Base-by-base conservation (phyloP, 92 coral and sea anemone species). In the Muricea muricata region DNA sequence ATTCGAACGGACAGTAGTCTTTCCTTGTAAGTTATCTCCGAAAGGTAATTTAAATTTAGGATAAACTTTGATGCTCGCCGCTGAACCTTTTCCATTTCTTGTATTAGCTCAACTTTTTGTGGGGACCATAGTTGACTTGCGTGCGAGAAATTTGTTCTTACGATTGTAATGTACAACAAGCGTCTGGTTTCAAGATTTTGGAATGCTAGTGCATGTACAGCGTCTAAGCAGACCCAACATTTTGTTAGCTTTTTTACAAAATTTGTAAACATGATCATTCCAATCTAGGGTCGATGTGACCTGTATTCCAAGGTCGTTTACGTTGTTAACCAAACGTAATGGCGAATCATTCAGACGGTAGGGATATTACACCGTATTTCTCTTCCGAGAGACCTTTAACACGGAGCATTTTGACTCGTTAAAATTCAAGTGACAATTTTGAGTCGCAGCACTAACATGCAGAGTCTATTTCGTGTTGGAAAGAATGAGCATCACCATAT, bases 221-320 rank as follows among this genome's bases (percentile, higher is more conserved):
- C 70, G 70, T 61, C 70, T 61, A 24, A 61, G 70, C 1, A 61
- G 70, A n/a, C n/a, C n/a, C n/a, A n/a, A n/a, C n/a, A n/a, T n/a
- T n/a, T n/a, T n/a, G n/a, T n/a, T n/a, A n/a, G n/a, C n/a, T 61
- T 61, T 61, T 61, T 61, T 61, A 33, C 70, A 1, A 4, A 61
- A 11, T 14, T 61, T 61, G 31, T 61, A 56, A 6, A 61, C 31
- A 21, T 61, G 70, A 4, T 61, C 70, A 32, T 33, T 61, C 70
- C 70, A 61, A 13, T 24, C 70, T 33, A 61, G 12, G 8, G 20
- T 61, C 6, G 65, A 56, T 56, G 65, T 56, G 4, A 18, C 65
- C 3, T 56, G 6, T 56, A 18, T 56, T 56, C 65, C 28, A 56
- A 56, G 65, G 18, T 56, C 5, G 5, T 39, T 39, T 39, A 39